Percentiles rank a stretch among this genome's conserved stretches.
Evolutionary conservation across 2,113 vertebrate species (phyloP).

Genomic region (Protobothrops flavoviridis): DNA sequence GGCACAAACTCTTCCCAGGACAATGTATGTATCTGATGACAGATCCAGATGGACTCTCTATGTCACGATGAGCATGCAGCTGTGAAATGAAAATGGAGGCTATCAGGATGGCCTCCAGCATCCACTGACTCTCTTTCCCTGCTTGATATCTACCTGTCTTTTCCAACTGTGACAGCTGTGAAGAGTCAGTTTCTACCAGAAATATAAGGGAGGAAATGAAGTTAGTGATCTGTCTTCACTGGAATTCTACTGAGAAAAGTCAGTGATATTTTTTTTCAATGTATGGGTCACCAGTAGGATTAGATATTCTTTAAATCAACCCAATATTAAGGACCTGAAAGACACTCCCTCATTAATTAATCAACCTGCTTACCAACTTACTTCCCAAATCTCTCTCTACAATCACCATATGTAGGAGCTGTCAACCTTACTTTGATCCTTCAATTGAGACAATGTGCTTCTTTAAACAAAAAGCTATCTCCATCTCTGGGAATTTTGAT

Average conservation of each 20-base stretch:
- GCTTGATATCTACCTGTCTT: slow-evolving; percentile 6
- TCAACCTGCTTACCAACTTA: slow-evolving; percentile 41
- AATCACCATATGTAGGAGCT: not conserved
- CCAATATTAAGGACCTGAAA: not conserved
- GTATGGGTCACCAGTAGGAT: not conserved
- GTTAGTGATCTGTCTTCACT: not conserved
- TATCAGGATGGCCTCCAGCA: slow-evolving; percentile 9
- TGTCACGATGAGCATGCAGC: slow-evolving; percentile 24
- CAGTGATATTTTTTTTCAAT: not conserved
- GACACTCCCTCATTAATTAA: slow-evolving; percentile 53
- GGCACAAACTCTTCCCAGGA: not conserved
- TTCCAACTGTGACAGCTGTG: slow-evolving; percentile 10
- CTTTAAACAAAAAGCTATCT: not conserved
- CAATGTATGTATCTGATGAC: not conserved
- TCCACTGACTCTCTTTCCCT: not conserved
- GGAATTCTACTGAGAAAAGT: not conserved
- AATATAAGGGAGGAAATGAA: not conserved
- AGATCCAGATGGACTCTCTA: slow-evolving; percentile 7
- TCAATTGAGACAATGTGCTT: not conserved
- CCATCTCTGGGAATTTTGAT: not conserved
- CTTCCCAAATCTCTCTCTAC: not conserved
- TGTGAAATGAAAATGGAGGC: slow-evolving; percentile 25
- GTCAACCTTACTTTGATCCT: not conserved
- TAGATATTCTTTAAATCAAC: not conserved
- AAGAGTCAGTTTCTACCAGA: not conserved